phyloP scores from a whole-genome alignment of 2,797 vertebrate genomes.

The Denticeps clupeoides region DNA sequence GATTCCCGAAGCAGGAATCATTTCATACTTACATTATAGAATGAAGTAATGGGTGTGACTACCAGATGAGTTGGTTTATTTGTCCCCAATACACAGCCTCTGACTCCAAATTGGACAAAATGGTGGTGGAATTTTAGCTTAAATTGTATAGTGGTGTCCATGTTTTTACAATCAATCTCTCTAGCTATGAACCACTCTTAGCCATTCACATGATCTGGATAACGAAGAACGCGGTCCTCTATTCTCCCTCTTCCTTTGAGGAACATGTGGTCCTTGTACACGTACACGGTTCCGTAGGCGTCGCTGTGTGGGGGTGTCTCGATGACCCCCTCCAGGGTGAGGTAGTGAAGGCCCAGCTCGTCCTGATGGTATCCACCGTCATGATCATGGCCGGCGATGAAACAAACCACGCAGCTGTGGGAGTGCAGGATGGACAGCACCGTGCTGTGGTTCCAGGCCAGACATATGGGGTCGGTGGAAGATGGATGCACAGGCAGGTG shows the following conservation, averaged over 20 bases:
- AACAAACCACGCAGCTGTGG: constrained; percentile 76
- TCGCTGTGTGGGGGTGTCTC: constrained; percentile 71
- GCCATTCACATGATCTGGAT: constrained; percentile 23
- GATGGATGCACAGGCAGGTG: constrained; percentile 77
- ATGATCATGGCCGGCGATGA: constrained; percentile 81
- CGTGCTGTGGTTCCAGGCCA: constrained; percentile 79
- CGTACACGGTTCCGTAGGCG: constrained; percentile 72
- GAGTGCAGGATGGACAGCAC: constrained; percentile 60
- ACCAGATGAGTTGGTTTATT: too few relatives aligned
- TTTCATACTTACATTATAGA: too few relatives aligned
- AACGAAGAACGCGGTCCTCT: constrained; percentile 59
- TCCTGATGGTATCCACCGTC: constrained; percentile 72
- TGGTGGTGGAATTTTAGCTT: too few relatives aligned
- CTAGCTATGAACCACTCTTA: too few relatives aligned
- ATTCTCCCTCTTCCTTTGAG: constrained; percentile 74
- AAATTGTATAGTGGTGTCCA: too few relatives aligned
- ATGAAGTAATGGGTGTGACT: too few relatives aligned
- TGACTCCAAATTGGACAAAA: too few relatives aligned
- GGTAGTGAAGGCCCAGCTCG: constrained; percentile 66
- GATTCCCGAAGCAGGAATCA: too few relatives aligned
- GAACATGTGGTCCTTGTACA: constrained; percentile 76
- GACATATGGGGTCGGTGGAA: constrained; percentile 56
- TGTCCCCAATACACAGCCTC: too few relatives aligned
- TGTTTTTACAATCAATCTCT: too few relatives aligned
- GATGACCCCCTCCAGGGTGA: constrained; percentile 78